phyloP scores from a whole-genome alignment of 2,113 vertebrate genomes.

The Passer domesticus region DNA sequence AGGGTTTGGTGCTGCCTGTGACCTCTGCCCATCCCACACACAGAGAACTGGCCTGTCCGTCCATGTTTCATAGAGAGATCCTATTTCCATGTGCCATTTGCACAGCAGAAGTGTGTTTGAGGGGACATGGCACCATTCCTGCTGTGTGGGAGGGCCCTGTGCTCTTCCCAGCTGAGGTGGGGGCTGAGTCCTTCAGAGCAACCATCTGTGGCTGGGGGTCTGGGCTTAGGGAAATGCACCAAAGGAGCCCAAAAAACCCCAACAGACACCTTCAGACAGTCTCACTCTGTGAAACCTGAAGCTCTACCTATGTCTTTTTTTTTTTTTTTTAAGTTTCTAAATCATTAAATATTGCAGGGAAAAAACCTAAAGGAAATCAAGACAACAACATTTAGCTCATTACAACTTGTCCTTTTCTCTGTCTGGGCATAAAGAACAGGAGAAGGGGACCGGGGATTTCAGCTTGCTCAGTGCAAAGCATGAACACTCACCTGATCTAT shows the following conservation, averaged over 20 bases:
- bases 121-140: rapidly evolving
- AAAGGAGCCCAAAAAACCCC: not conserved
- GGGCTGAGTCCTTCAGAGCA: not conserved
- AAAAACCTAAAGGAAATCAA: not conserved
- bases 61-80: rapidly evolving
- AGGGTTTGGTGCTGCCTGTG: no score
- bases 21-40: rapidly evolving
- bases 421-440: not conserved
- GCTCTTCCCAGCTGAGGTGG: not conserved
- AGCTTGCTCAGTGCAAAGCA: not conserved
- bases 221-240: not conserved
- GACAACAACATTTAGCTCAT: not conserved
- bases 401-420: not conserved
- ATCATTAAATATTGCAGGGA: not conserved
- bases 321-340: not conserved
- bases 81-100: not conserved
- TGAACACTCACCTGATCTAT: not conserved
- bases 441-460: not conserved
- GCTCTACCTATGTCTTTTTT: not conserved
- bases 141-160: not conserved
- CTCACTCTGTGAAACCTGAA: not conserved
- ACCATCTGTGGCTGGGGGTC: not conserved
- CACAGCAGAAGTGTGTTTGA: not conserved
- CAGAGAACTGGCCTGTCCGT: not conserved
- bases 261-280: not conserved